Evolutionary conservation across 2,888 invertebrate genomes (phyloP).

Genomic region (Adela reaumurella): DNA sequence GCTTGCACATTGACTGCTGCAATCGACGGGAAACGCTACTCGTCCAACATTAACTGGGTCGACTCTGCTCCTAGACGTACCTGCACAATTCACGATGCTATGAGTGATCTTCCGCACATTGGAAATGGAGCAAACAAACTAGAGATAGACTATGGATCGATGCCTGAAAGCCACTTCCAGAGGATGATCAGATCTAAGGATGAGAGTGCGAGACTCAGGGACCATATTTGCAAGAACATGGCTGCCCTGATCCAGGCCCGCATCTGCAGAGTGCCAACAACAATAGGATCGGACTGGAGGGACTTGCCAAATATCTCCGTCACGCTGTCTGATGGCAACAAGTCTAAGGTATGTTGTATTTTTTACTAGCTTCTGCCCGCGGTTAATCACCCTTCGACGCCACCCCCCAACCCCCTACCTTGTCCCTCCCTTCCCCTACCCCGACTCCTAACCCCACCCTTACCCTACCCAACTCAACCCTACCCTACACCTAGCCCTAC

Average conservation of each 20-base stretch:
- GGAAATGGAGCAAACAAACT: conserved; percentile 66
- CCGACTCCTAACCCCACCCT: too few species aligned
- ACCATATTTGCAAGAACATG: conserved; percentile 85
- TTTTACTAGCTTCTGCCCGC: not conserved
- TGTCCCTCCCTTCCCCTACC: too few species aligned
- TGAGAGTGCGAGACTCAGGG: conserved; percentile 55
- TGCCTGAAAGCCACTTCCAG: conserved; percentile 74
- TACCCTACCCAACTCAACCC: too few species aligned
- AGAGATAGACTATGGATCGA: conserved; percentile 68
- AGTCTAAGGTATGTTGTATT: conserved; percentile 39
- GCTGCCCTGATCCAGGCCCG: conserved; percentile 73
- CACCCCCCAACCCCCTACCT: too few species aligned
- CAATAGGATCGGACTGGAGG: conserved; percentile 80
- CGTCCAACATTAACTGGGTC: conserved; percentile 57
- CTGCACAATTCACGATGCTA: conserved; percentile 75
- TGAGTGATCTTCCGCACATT: conserved; percentile 77
- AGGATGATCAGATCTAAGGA: conserved; percentile 61
- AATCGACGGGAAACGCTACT: conserved; percentile 45
- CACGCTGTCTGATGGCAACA: conserved; percentile 66
- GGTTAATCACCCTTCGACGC: too few species aligned
- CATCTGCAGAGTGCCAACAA: conserved; percentile 70
- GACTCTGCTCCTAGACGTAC: conserved; percentile 73
- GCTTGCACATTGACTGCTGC: conserved; percentile 57
- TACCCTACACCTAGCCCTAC: too few species aligned
- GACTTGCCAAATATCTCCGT: conserved; percentile 78